Base-by-base conservation (phyloP, 1,140 invertebrate genomes). In the Procambarus virginalis region DNA sequence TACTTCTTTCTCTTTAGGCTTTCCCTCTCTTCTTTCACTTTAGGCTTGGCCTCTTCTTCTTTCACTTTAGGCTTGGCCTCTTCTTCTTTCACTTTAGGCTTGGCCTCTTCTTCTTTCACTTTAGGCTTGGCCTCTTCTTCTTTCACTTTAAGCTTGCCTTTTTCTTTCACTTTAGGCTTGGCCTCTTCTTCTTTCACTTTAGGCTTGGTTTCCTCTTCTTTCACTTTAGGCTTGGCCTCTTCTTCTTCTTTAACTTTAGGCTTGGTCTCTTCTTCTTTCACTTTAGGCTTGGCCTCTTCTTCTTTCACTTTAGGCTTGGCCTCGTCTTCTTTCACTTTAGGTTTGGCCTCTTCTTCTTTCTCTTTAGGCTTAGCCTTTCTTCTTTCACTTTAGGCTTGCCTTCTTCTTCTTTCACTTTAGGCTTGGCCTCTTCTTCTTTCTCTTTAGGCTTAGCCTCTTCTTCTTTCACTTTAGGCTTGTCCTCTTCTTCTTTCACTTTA, bases 401-500 rank as follows among this genome's bases (percentile, higher is more conserved):
- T 75, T 90, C 51, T 8, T 76, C 77, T 48, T 79, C 75, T 77
- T 77, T 45, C 75, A 17, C 34, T 20, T 10, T 45, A 10, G 10
- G 10, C 17, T 20, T 77, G 17, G 12, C 34, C 20, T 84, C 12
- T 4, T 84, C 2, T 12, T 48, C 73, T 58, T 8, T 49, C 64
- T 12, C 17, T n/a, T 70, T 73, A 10, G 58, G n/a, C 12, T 70
- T 70, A 2, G 45, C 46, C n/a, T 84, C 48, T 9, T 34, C 45
- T 51, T 84, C 34, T 20, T 84, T 48, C 46, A 64, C 9, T n/a
- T 9, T 2, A 22, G 10, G n/a, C 45, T 55, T 48, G 20, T 22
- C 58, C 20, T 83, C 83, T 51, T n/a, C 70, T 46, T 85, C 76
- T 48, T 85, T 76, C 46, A 17, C 34, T 20, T 49, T 22, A 17